Base-by-base conservation (phyloP, 2,888 invertebrate species). In the Luperina testacea region DNA sequence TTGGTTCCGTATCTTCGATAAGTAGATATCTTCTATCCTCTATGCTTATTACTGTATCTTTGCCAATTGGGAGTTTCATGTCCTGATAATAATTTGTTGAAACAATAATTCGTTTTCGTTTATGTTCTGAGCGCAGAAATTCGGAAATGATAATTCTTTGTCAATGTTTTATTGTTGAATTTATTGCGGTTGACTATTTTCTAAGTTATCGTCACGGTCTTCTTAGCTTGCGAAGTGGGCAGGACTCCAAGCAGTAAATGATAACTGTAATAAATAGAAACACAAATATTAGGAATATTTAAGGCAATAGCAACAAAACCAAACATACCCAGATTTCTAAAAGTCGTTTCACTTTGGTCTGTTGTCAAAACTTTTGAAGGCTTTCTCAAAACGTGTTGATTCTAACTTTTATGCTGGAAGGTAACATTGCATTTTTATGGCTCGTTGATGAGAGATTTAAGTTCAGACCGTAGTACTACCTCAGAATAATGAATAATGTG, bases 1-100 rank as follows among this genome's bases (percentile, higher is more conserved):
- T 95, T 95, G 94, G 93, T 90, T 87, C 90, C 63, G 93, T 78
- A 85, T 82, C 90, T 90, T 85, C 83, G 85, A 89, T 94, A 94
- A 95, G 94, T 94, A 93, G 92, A 91, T 71, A 71, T 92, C 90
- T 90, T 90, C 91, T 89, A 59, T 92, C 89, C 90, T 90, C 91
- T 89, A 89, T 88, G 90, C 89, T 92, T 92, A 91, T 90, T 90
- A 92, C 88, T 70, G 80, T 88, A 85, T 85, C 86, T 85, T 83
- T 84, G 89, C 88, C 89, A 88, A 90, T 90, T 89, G 85, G 72
- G n/a, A 78, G 75, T 82, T 80, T 82, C 79, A 83, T 85, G 77
- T 81, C 81, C 81, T 65, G 27, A 75, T 73, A 83, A 80, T 83
- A 84, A 87, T 85, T 87, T 77, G 87, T 87, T 83, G 84, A 85